A percentile compares a stretch with the other conserved stretches of the same genome.
These are phyloP conservation scores for Lordiphosa mommai DNA, from an alignment of 1,140 invertebrate species.

Conservation along the genomic window DNA sequence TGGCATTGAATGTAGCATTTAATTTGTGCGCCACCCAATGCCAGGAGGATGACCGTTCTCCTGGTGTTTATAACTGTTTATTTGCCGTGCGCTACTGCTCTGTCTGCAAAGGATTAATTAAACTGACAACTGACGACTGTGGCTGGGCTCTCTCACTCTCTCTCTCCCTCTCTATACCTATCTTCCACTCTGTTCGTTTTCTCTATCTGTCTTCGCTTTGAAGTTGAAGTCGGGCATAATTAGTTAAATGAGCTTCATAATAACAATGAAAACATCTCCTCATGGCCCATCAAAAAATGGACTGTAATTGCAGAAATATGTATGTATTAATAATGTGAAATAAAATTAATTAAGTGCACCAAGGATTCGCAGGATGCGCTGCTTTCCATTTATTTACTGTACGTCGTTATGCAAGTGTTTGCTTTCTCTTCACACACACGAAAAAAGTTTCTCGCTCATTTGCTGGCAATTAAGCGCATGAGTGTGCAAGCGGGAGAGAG, in stretches of 20 bases:
- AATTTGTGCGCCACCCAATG: conserved; percentile 61
- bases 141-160: conserved; percentile 4
- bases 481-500: conserved; percentile 24
- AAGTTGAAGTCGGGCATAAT: conserved; percentile 62
- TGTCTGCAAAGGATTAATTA: conserved; percentile 70
- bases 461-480: conserved; percentile 67
- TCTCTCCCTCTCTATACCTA: neutral
- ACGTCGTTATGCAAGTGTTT: conserved; percentile 61
- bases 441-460: conserved; percentile 57
- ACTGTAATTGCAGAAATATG: conserved; percentile 20
- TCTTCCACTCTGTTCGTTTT: neutral
- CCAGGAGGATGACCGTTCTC: conserved; percentile 29
- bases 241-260: conserved; percentile 72
- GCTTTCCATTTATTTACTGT: conserved; percentile 65
- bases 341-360: conserved; percentile 63
- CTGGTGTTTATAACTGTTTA: conserved; percentile 70
- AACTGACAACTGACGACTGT: conserved; percentile 59
- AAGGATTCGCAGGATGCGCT: conserved; percentile 31
- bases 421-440: conserved; percentile 11
- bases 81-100: conserved; percentile 50
- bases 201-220: conserved; percentile 43
- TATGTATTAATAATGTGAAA: conserved; percentile 48
- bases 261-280: conserved; percentile 48
- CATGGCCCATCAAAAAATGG: neutral
- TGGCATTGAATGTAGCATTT: conserved; percentile 77